These are phyloP conservation scores for Dipodomys merriami DNA, from an alignment of 2,113 vertebrate species.

Conservation along the genomic window DNA sequence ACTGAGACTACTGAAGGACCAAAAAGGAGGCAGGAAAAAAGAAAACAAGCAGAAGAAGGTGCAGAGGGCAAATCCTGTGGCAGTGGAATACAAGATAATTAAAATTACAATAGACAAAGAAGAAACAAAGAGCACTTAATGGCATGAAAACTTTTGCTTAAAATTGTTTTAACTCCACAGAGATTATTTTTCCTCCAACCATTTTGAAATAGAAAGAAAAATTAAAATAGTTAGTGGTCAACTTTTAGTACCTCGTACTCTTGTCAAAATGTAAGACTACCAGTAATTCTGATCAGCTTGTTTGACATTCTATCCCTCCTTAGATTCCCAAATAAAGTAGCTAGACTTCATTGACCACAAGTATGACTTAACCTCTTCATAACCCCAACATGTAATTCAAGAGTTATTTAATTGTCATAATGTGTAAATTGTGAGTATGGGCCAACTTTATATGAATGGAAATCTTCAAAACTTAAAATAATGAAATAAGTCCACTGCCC, in stretches of 20 bases:
- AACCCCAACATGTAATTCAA: not conserved
- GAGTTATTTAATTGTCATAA: not conserved
- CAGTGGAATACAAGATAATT: not conserved
- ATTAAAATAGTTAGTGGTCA: not conserved
- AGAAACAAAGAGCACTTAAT: not conserved
- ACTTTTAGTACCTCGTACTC: not conserved
- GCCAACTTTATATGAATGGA: not conserved
- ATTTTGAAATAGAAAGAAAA: not conserved
- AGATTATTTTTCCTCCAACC: not conserved
- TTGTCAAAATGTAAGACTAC: not conserved
- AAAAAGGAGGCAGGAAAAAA: not conserved
- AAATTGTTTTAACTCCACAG: not conserved
- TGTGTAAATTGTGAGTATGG: not conserved
- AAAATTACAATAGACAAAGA: not conserved
- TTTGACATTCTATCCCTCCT: not conserved
- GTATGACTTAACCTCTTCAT: not conserved
- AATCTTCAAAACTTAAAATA: not conserved
- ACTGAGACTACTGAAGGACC: not conserved
- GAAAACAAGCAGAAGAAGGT: not conserved
- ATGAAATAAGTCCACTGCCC: too few relatives aligned
- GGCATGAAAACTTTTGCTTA: not conserved
- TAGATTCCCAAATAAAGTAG: not conserved
- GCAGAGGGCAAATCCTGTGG: not conserved
- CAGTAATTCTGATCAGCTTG: not conserved
- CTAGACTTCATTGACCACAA: not conserved